Evolutionary conservation across 2,888 invertebrate species (phyloP), one percentile per base, ranked within the genome.

Genomic region (Hyppa rectilinea): DNA sequence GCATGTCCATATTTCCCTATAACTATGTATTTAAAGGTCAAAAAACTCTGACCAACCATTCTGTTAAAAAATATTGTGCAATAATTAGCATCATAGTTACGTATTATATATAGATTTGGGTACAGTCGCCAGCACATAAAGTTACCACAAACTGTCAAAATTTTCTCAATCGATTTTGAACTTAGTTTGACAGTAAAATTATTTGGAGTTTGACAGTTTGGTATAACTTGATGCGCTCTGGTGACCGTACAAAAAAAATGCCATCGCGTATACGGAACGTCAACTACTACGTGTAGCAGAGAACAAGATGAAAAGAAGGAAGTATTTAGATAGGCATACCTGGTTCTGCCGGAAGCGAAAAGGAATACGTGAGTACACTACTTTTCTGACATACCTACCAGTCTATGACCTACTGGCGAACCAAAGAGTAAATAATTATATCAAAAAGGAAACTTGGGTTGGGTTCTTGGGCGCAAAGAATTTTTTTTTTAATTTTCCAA

Each of bases 161-260:
- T n/a, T n/a, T n/a, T n/a, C n/a, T n/a, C n/a, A n/a, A n/a, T n/a
- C n/a, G n/a, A n/a, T n/a, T n/a, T n/a, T n/a, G n/a, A n/a, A n/a
- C n/a, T n/a, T n/a, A n/a, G n/a, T n/a, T n/a, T n/a, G n/a, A n/a
- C n/a, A n/a, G n/a, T n/a, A n/a, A n/a, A n/a, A n/a, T n/a, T n/a
- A n/a, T n/a, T n/a, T n/a, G n/a, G n/a, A n/a, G n/a, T n/a, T n/a
- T n/a, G n/a, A n/a, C n/a, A n/a, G n/a, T n/a, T n/a, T n/a, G n/a
- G n/a, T n/a, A n/a, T n/a, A n/a, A n/a, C n/a, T n/a, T n/a, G n/a
- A n/a, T n/a, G n/a, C n/a, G n/a, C n/a, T n/a, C n/a, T n/a, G n/a
- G n/a, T n/a, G n/a, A n/a, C n/a, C n/a, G n/a, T n/a, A n/a, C n/a
- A 64, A 65, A 40, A 26, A 36, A 23, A 63, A 0, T 14, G 26